A percentile compares a stretch with the other conserved stretches of the same genome.
Evolutionary conservation across 35 echinoderm and acorn worm species (phyloP).

Genomic region (Stichopus chloronotus): DNA sequence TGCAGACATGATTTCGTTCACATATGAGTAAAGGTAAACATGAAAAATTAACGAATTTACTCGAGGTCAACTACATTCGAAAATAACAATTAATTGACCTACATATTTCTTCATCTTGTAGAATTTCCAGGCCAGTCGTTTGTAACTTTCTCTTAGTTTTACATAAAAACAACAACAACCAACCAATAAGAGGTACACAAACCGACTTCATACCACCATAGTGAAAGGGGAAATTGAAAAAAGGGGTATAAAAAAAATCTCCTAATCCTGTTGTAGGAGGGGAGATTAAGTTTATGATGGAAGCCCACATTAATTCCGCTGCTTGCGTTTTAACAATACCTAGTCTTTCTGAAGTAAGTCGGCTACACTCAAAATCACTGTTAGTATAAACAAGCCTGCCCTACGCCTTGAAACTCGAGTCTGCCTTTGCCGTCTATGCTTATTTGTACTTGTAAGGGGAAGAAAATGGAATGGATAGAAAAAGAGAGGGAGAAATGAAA

Average conservation of each 20-base stretch:
- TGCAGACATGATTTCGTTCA: too few relatives aligned
- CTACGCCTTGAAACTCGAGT: conserved; percentile 34
- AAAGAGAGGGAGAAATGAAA: neutral
- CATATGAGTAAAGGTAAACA: too few relatives aligned
- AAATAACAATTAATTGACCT: too few relatives aligned
- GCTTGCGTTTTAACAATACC: conserved; percentile 39
- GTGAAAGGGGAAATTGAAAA: conserved; percentile 13
- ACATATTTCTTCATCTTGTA: too few relatives aligned
- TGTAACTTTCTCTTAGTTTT: neutral
- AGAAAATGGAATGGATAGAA: neutral
- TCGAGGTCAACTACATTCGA: too few relatives aligned
- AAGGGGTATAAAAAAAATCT: neutral
- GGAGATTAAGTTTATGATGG: conserved; percentile 38
- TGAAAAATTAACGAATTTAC: too few relatives aligned
- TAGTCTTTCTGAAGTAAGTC: neutral
- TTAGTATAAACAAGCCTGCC: conserved; percentile 37
- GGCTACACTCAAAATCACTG: conserved; percentile 13
- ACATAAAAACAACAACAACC: neutral
- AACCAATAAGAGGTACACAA: conserved; percentile 6
- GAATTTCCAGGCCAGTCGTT: neutral
- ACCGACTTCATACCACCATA: conserved; percentile 22
- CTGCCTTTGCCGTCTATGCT: neutral
- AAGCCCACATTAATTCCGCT: conserved; percentile 45
- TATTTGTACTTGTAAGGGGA: conserved; percentile 31
- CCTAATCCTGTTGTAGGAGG: conserved; percentile 42